Percentiles rank a stretch among this genome's conserved stretches.
Conservation (phyloP, 1,140 invertebrate genomes). For the honey bee (Apis mellifera) region DNA sequence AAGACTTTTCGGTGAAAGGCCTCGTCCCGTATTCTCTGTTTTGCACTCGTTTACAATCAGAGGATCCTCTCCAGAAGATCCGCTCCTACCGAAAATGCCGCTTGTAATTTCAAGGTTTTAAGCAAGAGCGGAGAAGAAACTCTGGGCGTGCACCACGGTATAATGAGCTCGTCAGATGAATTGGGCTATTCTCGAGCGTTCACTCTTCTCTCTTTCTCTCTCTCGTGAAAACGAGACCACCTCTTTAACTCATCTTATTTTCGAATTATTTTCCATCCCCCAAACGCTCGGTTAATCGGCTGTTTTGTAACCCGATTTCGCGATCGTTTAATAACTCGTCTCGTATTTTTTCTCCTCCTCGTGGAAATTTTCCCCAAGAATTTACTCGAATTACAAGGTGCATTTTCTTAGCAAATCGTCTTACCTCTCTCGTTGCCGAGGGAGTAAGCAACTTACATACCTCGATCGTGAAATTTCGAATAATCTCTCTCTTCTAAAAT, state of each 20-base stretch:
- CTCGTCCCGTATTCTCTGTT: conserved; percentile 29
- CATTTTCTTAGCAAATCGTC: no score
- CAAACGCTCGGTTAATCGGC: background rate
- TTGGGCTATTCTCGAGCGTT: conserved; percentile 28
- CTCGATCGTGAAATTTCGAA: no score
- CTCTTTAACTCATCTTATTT: conserved; percentile 14
- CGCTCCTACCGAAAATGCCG: conserved; percentile 22
- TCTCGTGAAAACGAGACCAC: conserved; percentile 15
- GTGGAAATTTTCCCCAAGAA: background rate
- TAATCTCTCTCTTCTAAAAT: no score
- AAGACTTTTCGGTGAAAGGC: background rate
- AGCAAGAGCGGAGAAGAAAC: background rate
- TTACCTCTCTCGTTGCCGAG: no score
- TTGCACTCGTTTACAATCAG: conserved; percentile 42
- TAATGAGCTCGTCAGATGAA: conserved; percentile 48
- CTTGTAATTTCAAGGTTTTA: conserved; percentile 54
- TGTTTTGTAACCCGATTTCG: background rate
- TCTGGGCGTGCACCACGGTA: background rate
- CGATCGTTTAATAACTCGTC: no score
- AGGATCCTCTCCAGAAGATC: background rate
- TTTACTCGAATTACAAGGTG: no score
- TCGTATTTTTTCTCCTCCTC: background rate
- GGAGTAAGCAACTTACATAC: no score
- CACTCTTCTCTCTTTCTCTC: background rate
- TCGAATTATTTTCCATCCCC: conserved; percentile 24